Conservation (phyloP, 2,888 invertebrate genomes). For the Calameuta filiformis region DNA sequence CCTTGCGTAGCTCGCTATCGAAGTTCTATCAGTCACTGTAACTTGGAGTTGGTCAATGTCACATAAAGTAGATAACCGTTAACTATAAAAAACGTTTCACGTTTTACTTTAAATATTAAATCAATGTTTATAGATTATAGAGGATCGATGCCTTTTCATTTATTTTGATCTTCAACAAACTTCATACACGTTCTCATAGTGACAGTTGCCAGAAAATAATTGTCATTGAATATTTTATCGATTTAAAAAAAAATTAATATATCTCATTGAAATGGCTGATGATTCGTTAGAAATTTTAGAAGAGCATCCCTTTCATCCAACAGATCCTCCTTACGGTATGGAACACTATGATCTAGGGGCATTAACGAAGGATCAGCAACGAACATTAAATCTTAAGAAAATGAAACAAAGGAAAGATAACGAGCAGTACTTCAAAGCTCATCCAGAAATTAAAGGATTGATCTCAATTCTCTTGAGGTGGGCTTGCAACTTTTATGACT, state of each 20-base stretch:
- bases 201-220: not conserved
- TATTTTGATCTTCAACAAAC: not conserved
- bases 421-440: conserved; percentile 42
- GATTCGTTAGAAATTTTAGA: conserved; percentile 17
- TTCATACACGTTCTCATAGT: not conserved
- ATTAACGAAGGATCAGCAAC: conserved; percentile 34
- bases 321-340: conserved; percentile 40
- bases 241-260: not conserved
- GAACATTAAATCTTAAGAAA: conserved; percentile 37
- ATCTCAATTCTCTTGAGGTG: conserved; percentile 43
- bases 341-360: conserved; percentile 45
- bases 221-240: conserved; percentile 4
- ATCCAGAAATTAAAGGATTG: conserved; percentile 47
- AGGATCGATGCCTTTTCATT: not conserved
- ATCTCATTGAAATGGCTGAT: conserved; percentile 21
- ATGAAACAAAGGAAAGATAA: conserved; percentile 32
- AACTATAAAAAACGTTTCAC: not conserved
- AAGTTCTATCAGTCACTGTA: conserved; percentile 10
- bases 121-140: not conserved
- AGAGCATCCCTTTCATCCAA: conserved; percentile 40
- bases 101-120: not conserved
- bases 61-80: not conserved
- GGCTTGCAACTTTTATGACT: conserved; percentile 1
- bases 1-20: conserved; percentile 26
- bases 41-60: not conserved